Evolutionary conservation across 2,797 vertebrate genomes (phyloP).

Genomic region (Manis crassicaudata): DNA sequence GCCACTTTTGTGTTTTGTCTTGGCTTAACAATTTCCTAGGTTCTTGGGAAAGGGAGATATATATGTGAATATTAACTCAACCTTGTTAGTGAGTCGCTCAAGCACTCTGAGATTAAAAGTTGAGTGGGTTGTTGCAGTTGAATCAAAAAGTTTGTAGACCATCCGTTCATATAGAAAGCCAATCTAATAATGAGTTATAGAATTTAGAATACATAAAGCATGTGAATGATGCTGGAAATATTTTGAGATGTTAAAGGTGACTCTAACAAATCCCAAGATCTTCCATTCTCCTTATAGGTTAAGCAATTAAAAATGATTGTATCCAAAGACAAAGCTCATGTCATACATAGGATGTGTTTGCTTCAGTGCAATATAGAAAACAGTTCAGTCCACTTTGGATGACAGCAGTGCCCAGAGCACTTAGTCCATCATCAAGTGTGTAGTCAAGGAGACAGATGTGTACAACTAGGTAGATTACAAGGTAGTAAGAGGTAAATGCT

Average conservation of each 20-base stretch:
- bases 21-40: conserved; percentile 41
- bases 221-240: not conserved
- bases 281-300: not conserved
- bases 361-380: not conserved
- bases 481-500: not conserved
- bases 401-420: not conserved
- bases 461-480: not conserved
- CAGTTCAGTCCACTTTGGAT: not conserved
- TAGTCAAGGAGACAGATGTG: not conserved
- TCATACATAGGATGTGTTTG: not conserved
- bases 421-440: not conserved
- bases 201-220: not conserved
- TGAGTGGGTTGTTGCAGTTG: conserved; percentile 34
- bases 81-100: conserved; percentile 57
- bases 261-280: not conserved
- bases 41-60: conserved; percentile 46
- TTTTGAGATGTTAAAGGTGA: not conserved
- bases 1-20: conserved; percentile 31
- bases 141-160: not conserved
- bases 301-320: not conserved
- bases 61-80: conserved; percentile 56
- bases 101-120: not conserved
- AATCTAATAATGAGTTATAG: not conserved
- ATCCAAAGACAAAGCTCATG: conserved; percentile 7
- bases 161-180: not conserved